Evolutionary conservation across 37 sponge, comb jelly and placozoan genomes (phyloP).

Genomic region (Hormiphora californensis): DNA sequence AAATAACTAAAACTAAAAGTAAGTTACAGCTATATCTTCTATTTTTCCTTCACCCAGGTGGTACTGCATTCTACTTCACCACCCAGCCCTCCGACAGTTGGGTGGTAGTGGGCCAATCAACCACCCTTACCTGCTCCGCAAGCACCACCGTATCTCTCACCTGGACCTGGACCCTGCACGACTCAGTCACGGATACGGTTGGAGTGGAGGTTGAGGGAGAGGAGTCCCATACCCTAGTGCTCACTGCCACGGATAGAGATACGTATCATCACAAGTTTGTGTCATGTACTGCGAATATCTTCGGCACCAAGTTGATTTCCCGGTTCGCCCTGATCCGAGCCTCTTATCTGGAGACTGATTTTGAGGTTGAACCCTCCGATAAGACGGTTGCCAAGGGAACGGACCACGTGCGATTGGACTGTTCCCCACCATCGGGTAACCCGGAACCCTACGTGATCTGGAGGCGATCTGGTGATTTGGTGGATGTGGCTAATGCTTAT

Average conservation of each 20-base stretch:
- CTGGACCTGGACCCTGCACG: slow-evolving; percentile 19
- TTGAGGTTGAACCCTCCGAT: slow-evolving; percentile 16
- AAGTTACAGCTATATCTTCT: no score
- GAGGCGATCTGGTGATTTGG: neutral
- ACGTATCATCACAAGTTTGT: neutral
- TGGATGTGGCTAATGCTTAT: slow-evolving; percentile 10
- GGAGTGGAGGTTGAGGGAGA: neutral
- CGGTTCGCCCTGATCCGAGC: slow-evolving; percentile 20
- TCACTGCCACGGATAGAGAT: neutral
- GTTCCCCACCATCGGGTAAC: neutral
- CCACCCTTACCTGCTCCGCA: slow-evolving; percentile 18
- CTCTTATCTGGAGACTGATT: neutral
- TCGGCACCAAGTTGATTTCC: slow-evolving; percentile 19
- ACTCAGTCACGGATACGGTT: neutral
- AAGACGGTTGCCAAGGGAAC: neutral
- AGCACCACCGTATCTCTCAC: slow-evolving; percentile 6
- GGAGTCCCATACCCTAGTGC: neutral
- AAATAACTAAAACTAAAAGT: no score
- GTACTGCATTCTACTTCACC: slow-evolving; percentile 27
- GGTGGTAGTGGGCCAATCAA: neutral
- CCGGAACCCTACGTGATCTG: slow-evolving; percentile 14
- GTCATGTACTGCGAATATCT: slow-evolving; percentile 11
- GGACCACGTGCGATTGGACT: slow-evolving; percentile 35
- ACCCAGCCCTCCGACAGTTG: neutral
- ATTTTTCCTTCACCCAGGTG: no score